phyloP scores from a whole-genome alignment of 2,797 vertebrate species.

The Stomatorhinus walkeri region DNA sequence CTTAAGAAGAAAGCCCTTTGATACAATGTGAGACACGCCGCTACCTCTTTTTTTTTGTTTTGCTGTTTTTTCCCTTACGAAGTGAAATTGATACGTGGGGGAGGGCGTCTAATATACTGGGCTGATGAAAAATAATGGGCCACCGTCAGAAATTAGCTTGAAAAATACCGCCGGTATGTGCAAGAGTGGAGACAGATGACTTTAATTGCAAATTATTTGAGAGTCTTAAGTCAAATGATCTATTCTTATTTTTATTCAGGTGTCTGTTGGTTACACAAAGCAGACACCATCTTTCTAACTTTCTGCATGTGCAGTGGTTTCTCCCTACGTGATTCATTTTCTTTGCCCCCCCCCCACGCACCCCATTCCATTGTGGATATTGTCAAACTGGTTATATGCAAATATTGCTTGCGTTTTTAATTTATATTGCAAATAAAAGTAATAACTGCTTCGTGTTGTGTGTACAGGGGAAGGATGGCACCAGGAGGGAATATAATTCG shows the following conservation, averaged over 20 bases:
- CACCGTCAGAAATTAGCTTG: slow-evolving; percentile 70
- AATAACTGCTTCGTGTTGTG: background rate
- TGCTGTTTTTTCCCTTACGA: slow-evolving; percentile 34
- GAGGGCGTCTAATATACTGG: slow-evolving; percentile 44
- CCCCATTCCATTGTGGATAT: background rate
- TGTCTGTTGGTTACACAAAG: slow-evolving; percentile 11
- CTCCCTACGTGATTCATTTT: background rate
- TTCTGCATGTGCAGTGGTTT: background rate
- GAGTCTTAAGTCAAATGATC: slow-evolving; percentile 12
- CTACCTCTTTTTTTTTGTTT: slow-evolving; percentile 55
- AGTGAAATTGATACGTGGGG: slow-evolving; percentile 66
- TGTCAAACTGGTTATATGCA: background rate
- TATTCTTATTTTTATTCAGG: slow-evolving; percentile 19
- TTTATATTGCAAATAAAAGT: background rate
- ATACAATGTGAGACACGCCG: slow-evolving; percentile 59
- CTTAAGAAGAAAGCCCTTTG: slow-evolving; percentile 65
- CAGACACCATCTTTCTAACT: background rate
- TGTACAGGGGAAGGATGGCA: background rate
- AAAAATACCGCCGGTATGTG: slow-evolving; percentile 59
- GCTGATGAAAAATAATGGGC: slow-evolving; percentile 71
- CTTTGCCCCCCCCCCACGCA: background rate
- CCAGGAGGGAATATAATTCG: background rate
- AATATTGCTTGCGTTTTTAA: background rate
- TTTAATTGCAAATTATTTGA: slow-evolving; percentile 21
- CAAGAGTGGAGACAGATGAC: slow-evolving; percentile 41